Base-by-base conservation (phyloP, 1,140 invertebrate species). In the Drosophila sturtevanti region DNA sequence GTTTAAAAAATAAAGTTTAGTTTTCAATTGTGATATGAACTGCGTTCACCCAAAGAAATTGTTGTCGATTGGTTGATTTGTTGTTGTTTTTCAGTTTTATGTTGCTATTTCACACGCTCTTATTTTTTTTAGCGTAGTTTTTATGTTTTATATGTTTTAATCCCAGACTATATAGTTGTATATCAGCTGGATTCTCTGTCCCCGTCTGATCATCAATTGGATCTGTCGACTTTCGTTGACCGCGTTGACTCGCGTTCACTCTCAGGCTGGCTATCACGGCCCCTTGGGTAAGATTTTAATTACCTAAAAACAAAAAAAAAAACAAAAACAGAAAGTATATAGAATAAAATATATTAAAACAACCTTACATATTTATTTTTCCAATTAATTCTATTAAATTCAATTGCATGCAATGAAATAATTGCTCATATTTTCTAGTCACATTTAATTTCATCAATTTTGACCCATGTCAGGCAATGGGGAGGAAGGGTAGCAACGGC, bases 231-330 rank as follows among this genome's bases (percentile, higher is more conserved):
- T 81, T 78, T 51, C 67, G 37, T 66, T 66, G 56, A 71, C 41
- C 41, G 67, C 52, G n/a, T n/a, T 77, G 60, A 81, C 48, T 69
- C 63, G 73, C 63, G 56, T 78, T 79, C 58, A 75, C 62, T 79
- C 63, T 79, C 63, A 72, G 82, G 79, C 75, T 87, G 84, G 79
- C 79, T 82, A 65, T 67, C 59, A 51, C 68, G 71, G 82, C 81
- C 84, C 41, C 9, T 48, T 81, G 78, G 22, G 67, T 79, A 48
- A 44, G 71, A 72, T 31, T 69, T 68, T 59, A 60, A 72, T 89
- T 79, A 87, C 82, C 84, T 86, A 24, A 56, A 52, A 51, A 21
- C 7, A 51, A 51, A 55, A 3, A 31, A 11, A 18, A 27, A 34
- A 9, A 0, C 1, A 21, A 11, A 21, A 2, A 44, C 2, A 48